Evolutionary conservation across 2,113 vertebrate genomes (phyloP), one percentile per base, ranked within the genome.

Genomic region (Laticauda laticaudata): DNA sequence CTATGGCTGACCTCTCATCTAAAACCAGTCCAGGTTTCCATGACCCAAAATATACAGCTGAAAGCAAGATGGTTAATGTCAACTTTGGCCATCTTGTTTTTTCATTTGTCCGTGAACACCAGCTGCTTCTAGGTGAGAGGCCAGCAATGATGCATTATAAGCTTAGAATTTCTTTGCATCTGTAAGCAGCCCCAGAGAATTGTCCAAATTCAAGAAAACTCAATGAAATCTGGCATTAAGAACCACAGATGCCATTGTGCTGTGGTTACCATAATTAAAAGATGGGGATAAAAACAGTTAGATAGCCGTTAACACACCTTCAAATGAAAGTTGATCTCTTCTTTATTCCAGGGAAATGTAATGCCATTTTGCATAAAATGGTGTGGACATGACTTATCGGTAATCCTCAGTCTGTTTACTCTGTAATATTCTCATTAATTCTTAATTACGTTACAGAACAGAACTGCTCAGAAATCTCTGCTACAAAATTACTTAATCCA

Each of bases 361-460:
- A 14, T 34, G 56, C 86, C 12, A 11, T 92, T 56, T 69, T 26
- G 48, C 57, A 92, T 92, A 53, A 88, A 53, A 69, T 23, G 53
- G 12, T 43, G 9, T 53, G 20, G 9, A 45, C 21, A 34, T 61
- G 56, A 39, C 11, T 69, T 87, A 54, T 43, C 26, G 4, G 29
- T 91, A 87, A 54, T 92, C 57, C 86, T 54, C 86, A 54, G 29
- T 51, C 57, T 69, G 86, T 54, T 87, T 88, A 64, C n/a, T 86
- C n/a, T 53, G 59, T 26, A 88, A 69, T 51, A 92, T 92, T 61
- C 39, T 48, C 81, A 87, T 92, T 92, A 92, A 87, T 34, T 53
- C 86, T 86, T 69, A 88, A 69, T 53, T 34, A 69, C 5, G 29
- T 92, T 87, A 21, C 43, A 53, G 85, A 87, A 88, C 12, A 53